Evolutionary conservation across 2,797 vertebrate species (phyloP).

Genomic region (Astyanax mexicanus): DNA sequence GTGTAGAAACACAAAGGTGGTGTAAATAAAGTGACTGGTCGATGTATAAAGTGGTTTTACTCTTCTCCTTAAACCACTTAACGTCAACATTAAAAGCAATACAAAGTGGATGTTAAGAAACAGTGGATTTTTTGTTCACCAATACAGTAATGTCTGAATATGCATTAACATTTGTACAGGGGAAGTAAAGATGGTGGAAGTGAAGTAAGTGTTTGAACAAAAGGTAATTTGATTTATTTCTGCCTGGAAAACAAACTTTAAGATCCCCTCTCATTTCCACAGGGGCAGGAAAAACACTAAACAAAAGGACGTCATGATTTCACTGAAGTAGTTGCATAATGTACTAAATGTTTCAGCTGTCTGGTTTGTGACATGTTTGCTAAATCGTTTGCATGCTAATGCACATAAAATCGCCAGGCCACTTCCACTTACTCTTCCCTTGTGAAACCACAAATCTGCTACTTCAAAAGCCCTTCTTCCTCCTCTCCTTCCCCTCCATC

Average conservation of each 20-base stretch:
- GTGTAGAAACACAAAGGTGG: too few species aligned
- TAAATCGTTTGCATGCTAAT: constrained; percentile 25
- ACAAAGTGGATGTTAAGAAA: neutral
- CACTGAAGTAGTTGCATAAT: constrained; percentile 26
- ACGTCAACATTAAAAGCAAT: neutral
- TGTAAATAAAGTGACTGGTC: too few species aligned
- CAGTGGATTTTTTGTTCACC: neutral
- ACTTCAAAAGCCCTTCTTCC: constrained; percentile 10
- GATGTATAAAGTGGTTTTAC: too few species aligned
- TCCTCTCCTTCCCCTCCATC: neutral
- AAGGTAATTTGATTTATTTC: constrained; percentile 38
- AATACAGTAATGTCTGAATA: neutral
- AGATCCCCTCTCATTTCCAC: constrained; percentile 18
- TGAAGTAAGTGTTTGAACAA: neutral
- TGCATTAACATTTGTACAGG: constrained; percentile 4
- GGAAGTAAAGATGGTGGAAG: constrained; percentile 10
- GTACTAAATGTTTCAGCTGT: neutral
- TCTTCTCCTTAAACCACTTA: too few species aligned
- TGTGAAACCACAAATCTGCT: neutral
- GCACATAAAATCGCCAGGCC: constrained; percentile 17
- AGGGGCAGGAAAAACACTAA: constrained; percentile 35
- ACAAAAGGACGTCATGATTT: neutral
- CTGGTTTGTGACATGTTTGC: constrained; percentile 8
- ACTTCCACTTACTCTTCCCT: constrained; percentile 8
- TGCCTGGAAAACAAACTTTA: constrained; percentile 53